These are phyloP conservation scores for Piscicola geometra DNA, from an alignment of 2,888 invertebrate genomes.

Conservation along the genomic window DNA sequence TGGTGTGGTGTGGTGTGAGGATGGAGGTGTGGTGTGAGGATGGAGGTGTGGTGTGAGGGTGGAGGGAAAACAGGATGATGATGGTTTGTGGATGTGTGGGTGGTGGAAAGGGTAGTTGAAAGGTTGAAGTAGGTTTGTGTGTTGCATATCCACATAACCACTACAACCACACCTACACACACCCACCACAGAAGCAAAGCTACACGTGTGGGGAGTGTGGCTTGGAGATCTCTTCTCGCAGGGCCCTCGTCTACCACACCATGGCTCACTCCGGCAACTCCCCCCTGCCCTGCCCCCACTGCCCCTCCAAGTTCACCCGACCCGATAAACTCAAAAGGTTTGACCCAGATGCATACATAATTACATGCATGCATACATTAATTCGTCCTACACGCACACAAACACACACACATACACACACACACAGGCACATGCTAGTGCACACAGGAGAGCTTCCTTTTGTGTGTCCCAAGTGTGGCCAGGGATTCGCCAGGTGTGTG, in stretches of 20 bases:
- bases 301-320: constrained; percentile 14
- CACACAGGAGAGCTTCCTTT: constrained; percentile 29
- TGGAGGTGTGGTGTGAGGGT: too few species aligned
- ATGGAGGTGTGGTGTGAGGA: too few species aligned
- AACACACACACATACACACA: constrained; percentile 3
- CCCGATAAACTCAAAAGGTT: constrained; percentile 26
- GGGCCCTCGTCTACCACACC: constrained; percentile 26
- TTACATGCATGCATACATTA: too few species aligned
- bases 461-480: constrained; percentile 25
- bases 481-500: constrained; percentile 13
- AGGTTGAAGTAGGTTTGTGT: not conserved
- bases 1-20: too few species aligned
- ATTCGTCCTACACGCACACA: too few species aligned
- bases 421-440: constrained; percentile 26
- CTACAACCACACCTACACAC: not conserved
- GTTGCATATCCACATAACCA: not conserved
- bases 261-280: constrained; percentile 25
- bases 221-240: not conserved
- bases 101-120: too few species aligned
- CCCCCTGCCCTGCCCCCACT: constrained; percentile 20
- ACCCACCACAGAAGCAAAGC: constrained; percentile 7
- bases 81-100: too few species aligned
- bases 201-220: constrained; percentile 29
- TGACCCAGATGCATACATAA: not conserved
- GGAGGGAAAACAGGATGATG: too few species aligned